These are phyloP conservation scores for Saturnia japonica DNA, from an alignment of 2,888 invertebrate species.

Conservation along the genomic window DNA sequence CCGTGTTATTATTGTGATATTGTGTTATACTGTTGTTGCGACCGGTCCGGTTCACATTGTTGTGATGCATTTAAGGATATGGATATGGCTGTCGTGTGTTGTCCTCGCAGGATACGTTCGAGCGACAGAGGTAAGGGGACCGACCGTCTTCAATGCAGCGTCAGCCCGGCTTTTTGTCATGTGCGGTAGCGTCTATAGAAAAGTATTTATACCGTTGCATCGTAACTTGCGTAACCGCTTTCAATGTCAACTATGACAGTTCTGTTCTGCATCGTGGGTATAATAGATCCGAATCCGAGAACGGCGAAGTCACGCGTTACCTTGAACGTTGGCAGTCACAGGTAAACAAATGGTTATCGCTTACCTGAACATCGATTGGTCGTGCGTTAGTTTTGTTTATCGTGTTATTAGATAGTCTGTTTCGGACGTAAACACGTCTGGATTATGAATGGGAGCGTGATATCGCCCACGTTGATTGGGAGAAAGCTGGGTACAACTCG, in stretches of 20 bases:
- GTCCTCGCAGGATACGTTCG: conserved; percentile 88
- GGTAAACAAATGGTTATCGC: conserved; percentile 75
- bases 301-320: conserved; percentile 45
- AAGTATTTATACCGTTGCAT: conserved; percentile 41
- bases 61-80: conserved; percentile 91
- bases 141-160: conserved; percentile 76
- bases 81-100: conserved; percentile 87
- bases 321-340: conserved; percentile 68
- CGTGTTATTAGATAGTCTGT: conserved; percentile 33
- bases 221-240: conserved; percentile 71
- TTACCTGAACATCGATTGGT: conserved; percentile 57
- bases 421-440: conserved; percentile 54
- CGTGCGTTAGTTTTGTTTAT: conserved; percentile 53
- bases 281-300: conserved; percentile 1
- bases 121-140: conserved; percentile 87
- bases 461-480: conserved; percentile 66
- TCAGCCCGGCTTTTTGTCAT: conserved; percentile 73
- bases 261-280: conserved; percentile 18
- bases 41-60: conserved; percentile 70
- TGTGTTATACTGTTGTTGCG: conserved; percentile 68
- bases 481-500: conserved; percentile 57
- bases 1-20: conserved; percentile 71
- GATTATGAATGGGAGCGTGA: conserved; percentile 61
- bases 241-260: conserved; percentile 70
- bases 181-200: conserved; percentile 41